Conservation (phyloP, 2,888 invertebrate genomes). For the Caenorhabditis wallacei region DNA sequence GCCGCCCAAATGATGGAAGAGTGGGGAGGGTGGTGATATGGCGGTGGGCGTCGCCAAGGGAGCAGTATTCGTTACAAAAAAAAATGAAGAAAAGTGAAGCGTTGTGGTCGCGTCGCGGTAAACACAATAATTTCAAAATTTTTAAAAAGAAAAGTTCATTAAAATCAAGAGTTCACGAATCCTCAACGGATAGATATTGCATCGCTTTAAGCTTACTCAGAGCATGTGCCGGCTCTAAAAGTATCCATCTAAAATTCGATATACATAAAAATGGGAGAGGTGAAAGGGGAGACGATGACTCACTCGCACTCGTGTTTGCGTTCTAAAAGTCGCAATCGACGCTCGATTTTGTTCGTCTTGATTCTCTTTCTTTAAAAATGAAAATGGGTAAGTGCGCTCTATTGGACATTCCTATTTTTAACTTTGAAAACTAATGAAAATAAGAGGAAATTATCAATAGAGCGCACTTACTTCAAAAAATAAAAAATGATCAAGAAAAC, state of each 20-base stretch:
- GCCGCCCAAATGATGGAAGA: background rate
- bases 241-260: slow-evolving; percentile 48
- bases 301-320: slow-evolving; percentile 62
- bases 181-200: slow-evolving; percentile 17
- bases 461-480: slow-evolving; percentile 43
- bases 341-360: slow-evolving; percentile 54
- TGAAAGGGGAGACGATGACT: slow-evolving; percentile 24
- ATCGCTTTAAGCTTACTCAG: slow-evolving; percentile 46
- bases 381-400: slow-evolving; percentile 1
- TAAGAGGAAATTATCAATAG: no score
- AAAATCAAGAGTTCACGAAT: background rate
- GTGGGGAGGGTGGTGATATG: background rate
- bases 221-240: slow-evolving; percentile 43
- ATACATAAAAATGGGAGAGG: slow-evolving; percentile 27
- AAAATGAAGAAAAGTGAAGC: background rate
- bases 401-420: no score
- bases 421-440: no score
- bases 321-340: slow-evolving; percentile 58
- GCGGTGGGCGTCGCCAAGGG: background rate
- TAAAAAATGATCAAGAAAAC: slow-evolving; percentile 40
- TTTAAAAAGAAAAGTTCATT: background rate
- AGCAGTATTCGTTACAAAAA: background rate
- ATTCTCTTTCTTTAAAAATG: slow-evolving; percentile 47
- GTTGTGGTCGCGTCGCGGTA: background rate
- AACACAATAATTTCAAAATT: background rate